Evolutionary conservation across 2,888 invertebrate species (phyloP).

Genomic region (Coecobrya sp.): DNA sequence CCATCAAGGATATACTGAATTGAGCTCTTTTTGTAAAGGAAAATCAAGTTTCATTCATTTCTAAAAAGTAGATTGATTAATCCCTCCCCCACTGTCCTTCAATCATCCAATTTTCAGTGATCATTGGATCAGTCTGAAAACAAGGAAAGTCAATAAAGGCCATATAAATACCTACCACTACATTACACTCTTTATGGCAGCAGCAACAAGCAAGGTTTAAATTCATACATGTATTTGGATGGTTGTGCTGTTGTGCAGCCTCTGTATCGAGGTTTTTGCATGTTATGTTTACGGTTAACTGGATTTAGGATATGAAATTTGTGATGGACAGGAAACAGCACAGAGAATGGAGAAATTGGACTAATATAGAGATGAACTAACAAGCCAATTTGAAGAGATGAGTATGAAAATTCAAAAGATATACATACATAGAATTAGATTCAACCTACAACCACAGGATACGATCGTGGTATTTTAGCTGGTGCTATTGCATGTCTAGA

Average conservation of each 20-base stretch:
- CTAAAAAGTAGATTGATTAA: slow-evolving; percentile 22
- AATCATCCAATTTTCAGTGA: slow-evolving; percentile 38
- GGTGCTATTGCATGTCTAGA: neutral
- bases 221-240: neutral
- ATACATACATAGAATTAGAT: neutral
- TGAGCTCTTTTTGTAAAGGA: neutral
- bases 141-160: slow-evolving; percentile 40
- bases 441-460: neutral
- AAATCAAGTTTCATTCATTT: neutral
- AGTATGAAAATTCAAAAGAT: neutral
- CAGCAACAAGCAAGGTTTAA: no score
- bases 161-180: neutral
- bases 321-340: neutral
- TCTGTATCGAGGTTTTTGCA: no score
- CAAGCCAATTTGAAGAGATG: neutral
- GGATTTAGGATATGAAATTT: neutral
- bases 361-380: neutral
- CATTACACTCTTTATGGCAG: no score
- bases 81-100: slow-evolving; percentile 14
- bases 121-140: neutral
- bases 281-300: neutral
- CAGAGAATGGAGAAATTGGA: neutral
- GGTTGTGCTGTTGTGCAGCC: neutral
- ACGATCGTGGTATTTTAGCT: neutral
- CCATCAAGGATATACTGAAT: neutral